Evolutionary conservation across 2,113 vertebrate species (phyloP), one percentile per base, ranked within the genome.

Genomic region (Mugil cephalus): DNA sequence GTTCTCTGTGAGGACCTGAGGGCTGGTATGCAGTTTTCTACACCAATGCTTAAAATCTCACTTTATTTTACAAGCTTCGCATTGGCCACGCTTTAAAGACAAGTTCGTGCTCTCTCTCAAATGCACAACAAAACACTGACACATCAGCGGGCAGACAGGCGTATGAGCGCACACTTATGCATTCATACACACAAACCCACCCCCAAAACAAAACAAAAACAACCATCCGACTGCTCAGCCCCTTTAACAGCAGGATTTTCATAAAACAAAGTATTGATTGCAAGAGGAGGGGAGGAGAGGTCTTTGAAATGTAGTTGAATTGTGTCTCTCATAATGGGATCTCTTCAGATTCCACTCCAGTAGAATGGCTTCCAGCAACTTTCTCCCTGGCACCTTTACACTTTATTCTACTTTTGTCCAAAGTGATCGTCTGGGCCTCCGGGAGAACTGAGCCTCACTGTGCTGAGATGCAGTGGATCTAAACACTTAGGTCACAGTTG

Each of bases 211-310:
- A 30, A 30, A 77, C 5, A 56, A 12, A 77, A 69, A 74, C 50
- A 58, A 56, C 79, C 12, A 2, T 19, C 21, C 24, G 74, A 82
- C 55, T 47, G 73, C 55, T 64, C 35, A 39, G 59, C 68, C 73
- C 64, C 59, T 77, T 58, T 85, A 79, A 79, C 85, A 6, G 17
- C 68, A 54, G 73, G 78, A 89, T 10, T 34, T 78, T 75, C 55
- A 52, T 82, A 83, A 87, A 89, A 69, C 52, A 59, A 81, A 75
- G 79, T 87, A 92, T 89, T 83, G 89, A 90, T 92, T 75, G 68
- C 56, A 54, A 69, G 39, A 69, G n/a, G 71, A 72, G 73, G 42
- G 67, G 7, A 74, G 73, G 53, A 24, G 80, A 77, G 85, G 85
- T 83, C 75, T 89, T 82, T 87, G 61, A 80, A 80, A 83, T 51